Evolutionary conservation across 2,113 vertebrate species (phyloP).

Genomic region (Muscicapa adusta): DNA sequence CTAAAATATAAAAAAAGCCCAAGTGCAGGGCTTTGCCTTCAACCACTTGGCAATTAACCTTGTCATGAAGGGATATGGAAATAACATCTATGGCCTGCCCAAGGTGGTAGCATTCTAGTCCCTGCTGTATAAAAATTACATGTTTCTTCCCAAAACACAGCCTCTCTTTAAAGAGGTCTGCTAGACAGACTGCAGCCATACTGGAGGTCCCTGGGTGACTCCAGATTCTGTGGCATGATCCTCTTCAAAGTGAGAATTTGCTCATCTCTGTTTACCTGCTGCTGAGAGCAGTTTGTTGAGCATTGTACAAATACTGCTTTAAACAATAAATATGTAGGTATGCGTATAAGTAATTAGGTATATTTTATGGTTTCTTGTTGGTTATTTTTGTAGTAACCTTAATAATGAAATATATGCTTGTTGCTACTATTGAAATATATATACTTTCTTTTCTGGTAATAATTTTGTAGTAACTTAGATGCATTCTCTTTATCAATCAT

Average conservation of each 20-base stretch:
- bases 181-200: not conserved
- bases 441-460: not conserved
- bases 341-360: not conserved
- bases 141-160: not conserved
- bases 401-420: not conserved
- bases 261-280: not conserved
- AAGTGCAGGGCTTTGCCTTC: not conserved
- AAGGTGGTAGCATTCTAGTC: not conserved
- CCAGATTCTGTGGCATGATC: not conserved
- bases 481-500: not conserved
- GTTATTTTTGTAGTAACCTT: not conserved
- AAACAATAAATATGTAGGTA: not conserved
- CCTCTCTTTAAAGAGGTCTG: not conserved
- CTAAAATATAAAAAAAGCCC: not conserved
- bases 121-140: not conserved
- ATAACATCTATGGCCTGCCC: not conserved
- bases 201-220: accelerated
- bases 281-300: not conserved
- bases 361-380: not conserved
- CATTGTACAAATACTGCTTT: not conserved
- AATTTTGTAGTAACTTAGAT: not conserved
- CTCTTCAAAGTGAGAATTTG: not conserved
- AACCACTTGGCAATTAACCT: not conserved
- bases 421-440: not conserved
- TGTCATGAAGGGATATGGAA: not conserved